phyloP scores from a whole-genome alignment of 1,140 invertebrate genomes.

The Papilio xuthus region DNA sequence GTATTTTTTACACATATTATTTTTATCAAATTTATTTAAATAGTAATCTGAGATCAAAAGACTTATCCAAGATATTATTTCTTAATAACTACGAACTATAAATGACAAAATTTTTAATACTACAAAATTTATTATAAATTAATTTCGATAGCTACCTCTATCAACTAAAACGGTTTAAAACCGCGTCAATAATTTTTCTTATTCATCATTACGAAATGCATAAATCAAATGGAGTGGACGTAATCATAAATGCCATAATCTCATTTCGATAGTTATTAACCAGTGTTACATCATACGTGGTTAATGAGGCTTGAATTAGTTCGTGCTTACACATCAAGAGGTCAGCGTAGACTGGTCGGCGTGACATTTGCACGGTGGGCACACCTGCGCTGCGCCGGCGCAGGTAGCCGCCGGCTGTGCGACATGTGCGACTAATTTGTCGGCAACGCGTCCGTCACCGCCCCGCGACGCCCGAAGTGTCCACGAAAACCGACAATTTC shows the following conservation, averaged over 20 bases:
- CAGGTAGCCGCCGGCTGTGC: slow-evolving; percentile 70
- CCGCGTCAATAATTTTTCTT: neutral
- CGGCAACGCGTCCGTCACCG: slow-evolving; percentile 67
- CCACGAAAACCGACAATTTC: slow-evolving; percentile 66
- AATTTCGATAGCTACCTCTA: neutral
- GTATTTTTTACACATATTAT: too few relatives aligned
- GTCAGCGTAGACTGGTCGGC: slow-evolving; percentile 48
- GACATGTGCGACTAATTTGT: slow-evolving; percentile 80
- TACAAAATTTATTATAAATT: too few relatives aligned
- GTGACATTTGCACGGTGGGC: slow-evolving; percentile 64
- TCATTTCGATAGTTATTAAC: slow-evolving; percentile 13
- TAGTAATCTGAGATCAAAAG: too few relatives aligned
- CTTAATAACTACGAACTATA: too few relatives aligned
- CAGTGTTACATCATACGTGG: slow-evolving; percentile 8
- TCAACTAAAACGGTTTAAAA: neutral
- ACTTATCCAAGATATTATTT: too few relatives aligned
- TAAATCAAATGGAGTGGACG: neutral
- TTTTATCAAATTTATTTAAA: too few relatives aligned
- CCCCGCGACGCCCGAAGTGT: slow-evolving; percentile 71
- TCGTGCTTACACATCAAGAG: slow-evolving; percentile 19
- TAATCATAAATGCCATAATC: slow-evolving; percentile 23
- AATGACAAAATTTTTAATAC: too few relatives aligned
- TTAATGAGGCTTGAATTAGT: slow-evolving; percentile 5
- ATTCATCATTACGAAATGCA: neutral
- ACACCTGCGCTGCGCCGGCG: slow-evolving; percentile 61